These are phyloP conservation scores for Maccullochella peelii DNA, from an alignment of 2,113 vertebrate species.

Conservation along the genomic window DNA sequence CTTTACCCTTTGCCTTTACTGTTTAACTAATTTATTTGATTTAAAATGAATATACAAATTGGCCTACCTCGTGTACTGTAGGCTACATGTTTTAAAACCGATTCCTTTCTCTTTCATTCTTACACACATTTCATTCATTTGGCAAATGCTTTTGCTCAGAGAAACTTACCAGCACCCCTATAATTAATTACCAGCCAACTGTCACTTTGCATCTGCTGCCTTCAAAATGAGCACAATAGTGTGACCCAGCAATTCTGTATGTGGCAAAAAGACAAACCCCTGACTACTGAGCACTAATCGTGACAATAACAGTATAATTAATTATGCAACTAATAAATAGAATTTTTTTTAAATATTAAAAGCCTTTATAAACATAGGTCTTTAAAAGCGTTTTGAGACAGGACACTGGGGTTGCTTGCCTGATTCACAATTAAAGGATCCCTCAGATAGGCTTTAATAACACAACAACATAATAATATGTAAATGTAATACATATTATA, in stretches of 20 bases:
- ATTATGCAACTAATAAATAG: background rate
- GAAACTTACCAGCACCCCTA: too few relatives aligned
- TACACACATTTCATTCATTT: background rate
- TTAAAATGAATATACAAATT: too few relatives aligned
- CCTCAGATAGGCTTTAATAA: background rate
- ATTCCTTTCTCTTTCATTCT: background rate
- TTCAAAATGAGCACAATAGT: background rate
- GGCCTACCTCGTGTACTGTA: background rate
- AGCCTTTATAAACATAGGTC: background rate
- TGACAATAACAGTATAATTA: background rate
- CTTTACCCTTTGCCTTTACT: background rate
- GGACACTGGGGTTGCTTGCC: background rate
- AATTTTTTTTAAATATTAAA: background rate
- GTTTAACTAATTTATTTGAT: too few relatives aligned
- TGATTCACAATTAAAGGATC: background rate
- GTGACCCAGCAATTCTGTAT: background rate
- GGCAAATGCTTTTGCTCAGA: background rate
- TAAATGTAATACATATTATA: background rate
- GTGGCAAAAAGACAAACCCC: background rate
- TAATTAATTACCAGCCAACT: background rate
- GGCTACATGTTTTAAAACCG: too few relatives aligned
- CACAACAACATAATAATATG: background rate
- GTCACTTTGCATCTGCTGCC: too few relatives aligned
- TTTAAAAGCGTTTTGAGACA: background rate
- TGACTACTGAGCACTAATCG: background rate